Evolutionary conservation across 2,113 vertebrate species (phyloP).

Genomic region (Eolophus roseicapilla): DNA sequence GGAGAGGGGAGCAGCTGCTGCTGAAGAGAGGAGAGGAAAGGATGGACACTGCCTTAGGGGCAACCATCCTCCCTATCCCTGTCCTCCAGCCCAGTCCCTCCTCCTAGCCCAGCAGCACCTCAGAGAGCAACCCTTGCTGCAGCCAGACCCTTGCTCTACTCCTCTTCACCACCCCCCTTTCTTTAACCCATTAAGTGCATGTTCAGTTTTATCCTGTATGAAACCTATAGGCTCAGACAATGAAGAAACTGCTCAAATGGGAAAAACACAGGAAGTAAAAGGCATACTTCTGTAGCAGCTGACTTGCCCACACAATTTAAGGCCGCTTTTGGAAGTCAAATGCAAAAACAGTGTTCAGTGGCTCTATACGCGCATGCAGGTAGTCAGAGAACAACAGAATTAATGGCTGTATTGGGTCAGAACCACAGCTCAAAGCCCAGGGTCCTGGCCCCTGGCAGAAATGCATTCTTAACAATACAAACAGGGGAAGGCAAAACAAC

Average conservation of each 20-base stretch:
- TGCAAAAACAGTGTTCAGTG: not conserved
- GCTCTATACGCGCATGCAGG: not conserved
- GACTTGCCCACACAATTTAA: not conserved
- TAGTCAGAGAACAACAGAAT: not conserved
- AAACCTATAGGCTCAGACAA: not conserved
- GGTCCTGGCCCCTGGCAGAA: not conserved
- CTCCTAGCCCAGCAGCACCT: not conserved
- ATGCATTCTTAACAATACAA: not conserved
- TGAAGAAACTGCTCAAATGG: not conserved
- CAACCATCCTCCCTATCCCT: not conserved
- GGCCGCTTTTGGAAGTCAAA: not conserved
- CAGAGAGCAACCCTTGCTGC: not conserved
- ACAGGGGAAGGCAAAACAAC: not conserved
- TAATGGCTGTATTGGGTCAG: not conserved
- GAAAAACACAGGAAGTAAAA: not conserved
- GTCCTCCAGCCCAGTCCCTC: not conserved
- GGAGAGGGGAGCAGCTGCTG: not conserved
- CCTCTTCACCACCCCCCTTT: not conserved
- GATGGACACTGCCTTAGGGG: not conserved
- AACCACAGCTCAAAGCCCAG: not conserved
- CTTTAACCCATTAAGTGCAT: not conserved
- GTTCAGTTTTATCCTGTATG: not conserved
- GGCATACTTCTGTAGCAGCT: not conserved
- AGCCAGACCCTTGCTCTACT: not conserved
- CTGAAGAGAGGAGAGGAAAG: not conserved